These are phyloP conservation scores for Megalopta genalis DNA, from an alignment of 1,140 invertebrate genomes.

Conservation along the genomic window DNA sequence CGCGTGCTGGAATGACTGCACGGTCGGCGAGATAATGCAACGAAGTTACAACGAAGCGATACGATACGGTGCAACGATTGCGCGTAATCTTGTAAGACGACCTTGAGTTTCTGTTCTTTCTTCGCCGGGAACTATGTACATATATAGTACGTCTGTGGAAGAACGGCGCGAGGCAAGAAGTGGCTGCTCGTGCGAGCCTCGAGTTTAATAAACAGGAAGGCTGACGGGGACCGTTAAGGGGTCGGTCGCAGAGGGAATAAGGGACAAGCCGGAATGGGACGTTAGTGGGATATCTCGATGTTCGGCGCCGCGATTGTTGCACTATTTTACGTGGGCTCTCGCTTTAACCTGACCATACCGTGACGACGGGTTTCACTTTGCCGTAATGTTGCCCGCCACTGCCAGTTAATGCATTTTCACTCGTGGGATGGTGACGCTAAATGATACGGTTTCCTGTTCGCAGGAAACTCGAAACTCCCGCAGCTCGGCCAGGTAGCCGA, in stretches of 20 bases:
- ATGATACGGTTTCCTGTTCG: constrained; percentile 46
- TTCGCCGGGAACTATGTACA: not conserved
- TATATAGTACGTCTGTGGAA: no score
- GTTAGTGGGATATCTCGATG: constrained; percentile 31
- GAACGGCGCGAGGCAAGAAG: not conserved
- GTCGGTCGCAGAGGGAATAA: constrained; percentile 4
- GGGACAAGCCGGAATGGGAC: constrained; percentile 24
- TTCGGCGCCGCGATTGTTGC: constrained; percentile 41
- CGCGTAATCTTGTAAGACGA: not conserved
- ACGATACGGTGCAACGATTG: not conserved
- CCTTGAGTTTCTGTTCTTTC: constrained; percentile 7
- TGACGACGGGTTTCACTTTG: constrained; percentile 50
- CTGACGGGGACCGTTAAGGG: not conserved
- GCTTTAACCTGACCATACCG: constrained; percentile 43
- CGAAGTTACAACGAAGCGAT: not conserved
- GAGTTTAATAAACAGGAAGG: constrained; percentile 4
- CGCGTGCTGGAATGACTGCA: not conserved
- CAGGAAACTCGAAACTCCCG: constrained; percentile 42
- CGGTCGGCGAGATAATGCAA: not conserved
- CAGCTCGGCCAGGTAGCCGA: constrained; percentile 1
- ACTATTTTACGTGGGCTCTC: constrained; percentile 35
- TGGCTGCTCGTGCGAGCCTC: not conserved
- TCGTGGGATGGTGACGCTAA: constrained; percentile 31
- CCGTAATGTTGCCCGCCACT: constrained; percentile 38
- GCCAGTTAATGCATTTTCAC: constrained; percentile 44